Percentiles rank a stretch among this genome's conserved stretches.
These are phyloP conservation scores for Norana najaformis DNA, from an alignment of 2,888 invertebrate species.

Conservation along the genomic window DNA sequence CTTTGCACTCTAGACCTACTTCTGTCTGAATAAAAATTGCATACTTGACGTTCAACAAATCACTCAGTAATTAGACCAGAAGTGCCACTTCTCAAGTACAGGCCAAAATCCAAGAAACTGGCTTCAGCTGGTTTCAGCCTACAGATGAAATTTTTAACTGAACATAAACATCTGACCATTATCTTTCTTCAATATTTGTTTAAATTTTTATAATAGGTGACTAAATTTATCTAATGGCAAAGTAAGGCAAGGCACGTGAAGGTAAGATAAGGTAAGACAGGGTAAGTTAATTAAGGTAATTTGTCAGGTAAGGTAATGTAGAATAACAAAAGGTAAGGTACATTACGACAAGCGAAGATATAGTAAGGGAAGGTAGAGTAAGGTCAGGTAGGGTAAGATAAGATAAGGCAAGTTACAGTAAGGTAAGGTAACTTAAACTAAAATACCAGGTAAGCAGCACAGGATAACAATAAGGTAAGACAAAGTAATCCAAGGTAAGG, in stretches of 20 bases:
- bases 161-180: not conserved
- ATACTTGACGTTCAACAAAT: not conserved
- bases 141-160: not conserved
- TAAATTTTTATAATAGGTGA: not conserved
- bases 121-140: not conserved
- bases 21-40: not conserved
- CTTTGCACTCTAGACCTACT: not conserved
- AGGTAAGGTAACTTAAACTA: not conserved
- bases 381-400: not conserved
- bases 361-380: not conserved
- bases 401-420: not conserved
- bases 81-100: not conserved
- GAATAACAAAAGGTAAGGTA: not conserved
- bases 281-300: not conserved
- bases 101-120: not conserved
- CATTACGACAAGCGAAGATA: no score
- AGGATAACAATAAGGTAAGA: no score
- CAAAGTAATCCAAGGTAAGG: no score
- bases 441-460: no score
- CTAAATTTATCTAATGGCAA: not conserved
- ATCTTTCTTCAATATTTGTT: not conserved
- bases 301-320: not conserved
- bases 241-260: not conserved
- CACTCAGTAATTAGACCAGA: not conserved
- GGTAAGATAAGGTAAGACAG: not conserved